phyloP scores from a whole-genome alignment of 2,797 vertebrate species.

The Siniperca undulata region DNA sequence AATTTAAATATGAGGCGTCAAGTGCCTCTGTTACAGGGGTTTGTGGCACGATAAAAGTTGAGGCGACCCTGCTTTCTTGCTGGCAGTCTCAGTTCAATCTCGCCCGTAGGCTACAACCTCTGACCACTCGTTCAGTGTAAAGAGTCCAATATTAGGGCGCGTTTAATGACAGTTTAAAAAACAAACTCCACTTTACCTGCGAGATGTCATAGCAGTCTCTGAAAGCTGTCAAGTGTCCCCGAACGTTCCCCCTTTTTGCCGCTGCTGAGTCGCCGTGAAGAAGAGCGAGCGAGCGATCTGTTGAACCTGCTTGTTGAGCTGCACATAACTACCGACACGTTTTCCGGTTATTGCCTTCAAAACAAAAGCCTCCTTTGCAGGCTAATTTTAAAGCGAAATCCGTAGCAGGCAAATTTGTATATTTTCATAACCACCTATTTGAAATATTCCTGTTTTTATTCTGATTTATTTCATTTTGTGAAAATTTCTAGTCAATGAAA shows the following conservation, averaged over 20 bases:
- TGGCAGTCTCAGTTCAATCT: conserved; percentile 27
- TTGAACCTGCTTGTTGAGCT: conserved; percentile 16
- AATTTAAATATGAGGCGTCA: neutral
- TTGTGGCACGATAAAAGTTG: conserved; percentile 60
- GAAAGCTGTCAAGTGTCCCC: conserved; percentile 73
- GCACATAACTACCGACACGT: neutral
- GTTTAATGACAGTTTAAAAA: neutral
- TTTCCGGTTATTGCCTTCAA: conserved; percentile 70
- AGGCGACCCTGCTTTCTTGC: conserved; percentile 29
- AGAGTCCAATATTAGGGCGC: neutral
- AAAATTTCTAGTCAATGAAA: neutral
- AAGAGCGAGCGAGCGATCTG: conserved; percentile 46
- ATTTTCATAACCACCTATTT: neutral
- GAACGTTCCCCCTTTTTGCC: conserved; percentile 57
- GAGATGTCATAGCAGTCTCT: conserved; percentile 88
- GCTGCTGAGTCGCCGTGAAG: conserved; percentile 49
- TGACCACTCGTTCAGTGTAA: conserved; percentile 11
- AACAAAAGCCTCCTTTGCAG: conserved; percentile 42
- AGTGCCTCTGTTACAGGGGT: conserved; percentile 13
- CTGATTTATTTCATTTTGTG: neutral
- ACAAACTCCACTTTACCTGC: conserved; percentile 83
- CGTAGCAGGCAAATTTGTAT: too few species aligned
- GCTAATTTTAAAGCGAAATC: neutral
- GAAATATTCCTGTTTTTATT: neutral
- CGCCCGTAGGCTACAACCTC: neutral